phyloP scores from a whole-genome alignment of 2,113 vertebrate genomes.

The Ctenomys sociabilis region DNA sequence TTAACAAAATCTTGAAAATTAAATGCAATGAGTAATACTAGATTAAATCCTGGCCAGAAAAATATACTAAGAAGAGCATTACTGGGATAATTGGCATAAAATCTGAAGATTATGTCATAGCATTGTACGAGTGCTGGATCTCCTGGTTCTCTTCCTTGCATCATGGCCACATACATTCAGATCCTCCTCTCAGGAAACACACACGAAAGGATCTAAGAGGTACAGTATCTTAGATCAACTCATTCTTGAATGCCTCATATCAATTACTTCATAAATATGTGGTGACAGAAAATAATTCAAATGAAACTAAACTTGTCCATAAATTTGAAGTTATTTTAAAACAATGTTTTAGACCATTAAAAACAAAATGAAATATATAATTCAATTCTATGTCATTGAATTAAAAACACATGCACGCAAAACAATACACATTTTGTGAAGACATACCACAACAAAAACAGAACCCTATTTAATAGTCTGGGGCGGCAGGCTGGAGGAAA shows the following conservation, averaged over 20 bases:
- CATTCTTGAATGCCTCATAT: neutral
- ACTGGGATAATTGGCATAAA: neutral
- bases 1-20: conserved; percentile 42
- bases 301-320: neutral
- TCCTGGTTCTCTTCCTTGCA: neutral
- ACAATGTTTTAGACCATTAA: neutral
- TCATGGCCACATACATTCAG: neutral
- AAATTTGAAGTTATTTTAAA: neutral
- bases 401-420: neutral
- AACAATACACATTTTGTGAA: neutral
- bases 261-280: neutral
- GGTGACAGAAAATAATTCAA: neutral
- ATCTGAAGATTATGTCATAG: neutral
- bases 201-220: neutral
- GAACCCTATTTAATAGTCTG: neutral
- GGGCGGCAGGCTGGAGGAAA: neutral
- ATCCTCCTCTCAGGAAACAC: neutral
- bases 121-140: neutral
- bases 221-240: neutral
- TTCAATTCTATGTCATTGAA: neutral
- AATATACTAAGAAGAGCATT: neutral
- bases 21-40: neutral
- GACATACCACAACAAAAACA: neutral
- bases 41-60: conserved; percentile 42
- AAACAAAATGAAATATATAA: conserved; percentile 36